A percentile compares a stretch with the other conserved stretches of the same genome.
Conservation (phyloP, 2,113 vertebrate genomes). For the Thamnophis sirtalis region DNA sequence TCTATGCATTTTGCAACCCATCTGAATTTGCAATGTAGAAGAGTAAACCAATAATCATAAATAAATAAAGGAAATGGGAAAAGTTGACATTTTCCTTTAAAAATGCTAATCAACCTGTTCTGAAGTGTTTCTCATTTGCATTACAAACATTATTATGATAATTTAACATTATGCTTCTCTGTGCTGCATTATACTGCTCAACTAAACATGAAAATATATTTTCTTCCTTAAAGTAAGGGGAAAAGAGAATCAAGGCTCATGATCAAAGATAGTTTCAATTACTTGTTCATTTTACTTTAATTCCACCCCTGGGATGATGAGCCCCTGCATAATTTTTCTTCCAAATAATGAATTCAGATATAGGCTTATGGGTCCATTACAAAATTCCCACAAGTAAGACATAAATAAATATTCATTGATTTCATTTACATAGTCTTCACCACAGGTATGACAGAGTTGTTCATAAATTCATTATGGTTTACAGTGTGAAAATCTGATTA, state of each 20-base stretch:
- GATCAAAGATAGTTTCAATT: constrained; percentile 78
- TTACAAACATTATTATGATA: constrained; percentile 82
- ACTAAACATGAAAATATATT: constrained; percentile 70
- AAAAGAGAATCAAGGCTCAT: constrained; percentile 60
- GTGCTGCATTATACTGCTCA: constrained; percentile 66
- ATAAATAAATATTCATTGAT: constrained; percentile 76
- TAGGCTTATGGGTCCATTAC: constrained; percentile 66
- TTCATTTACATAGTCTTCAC: constrained; percentile 69
- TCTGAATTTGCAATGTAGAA: constrained; percentile 61
- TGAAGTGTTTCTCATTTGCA: constrained; percentile 86
- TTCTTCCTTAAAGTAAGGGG: constrained; percentile 54
- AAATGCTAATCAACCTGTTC: constrained; percentile 84
- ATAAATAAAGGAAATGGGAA: constrained; percentile 60
- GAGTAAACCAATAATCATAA: constrained; percentile 35
- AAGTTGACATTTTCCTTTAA: constrained; percentile 66
- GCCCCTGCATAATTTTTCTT: constrained; percentile 61
- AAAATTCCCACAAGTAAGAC: constrained; percentile 73
- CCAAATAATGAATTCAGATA: constrained; percentile 65
- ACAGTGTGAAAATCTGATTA: constrained; percentile 65
- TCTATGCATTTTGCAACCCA: constrained; percentile 57
- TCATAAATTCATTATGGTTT: constrained; percentile 65
- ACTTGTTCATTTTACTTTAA: constrained; percentile 77
- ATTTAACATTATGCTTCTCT: constrained; percentile 69
- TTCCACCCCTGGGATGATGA: constrained; percentile 72
- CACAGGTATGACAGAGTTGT: constrained; percentile 50